Evolutionary conservation across 2,888 invertebrate genomes (phyloP), one percentile per base, ranked within the genome.

Genomic region (Lissonota sp.): DNA sequence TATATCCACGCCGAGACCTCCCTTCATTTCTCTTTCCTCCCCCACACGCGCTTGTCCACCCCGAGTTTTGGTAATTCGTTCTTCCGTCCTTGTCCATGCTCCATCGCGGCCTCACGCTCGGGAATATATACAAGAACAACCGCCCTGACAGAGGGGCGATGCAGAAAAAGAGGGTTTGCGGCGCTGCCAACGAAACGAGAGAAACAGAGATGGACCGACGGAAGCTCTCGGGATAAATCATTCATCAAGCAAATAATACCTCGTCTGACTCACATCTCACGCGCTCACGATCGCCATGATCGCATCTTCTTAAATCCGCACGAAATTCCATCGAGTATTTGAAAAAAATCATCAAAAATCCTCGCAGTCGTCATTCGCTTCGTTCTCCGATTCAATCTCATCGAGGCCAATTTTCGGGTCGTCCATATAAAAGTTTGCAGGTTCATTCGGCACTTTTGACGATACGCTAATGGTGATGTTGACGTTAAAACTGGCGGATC

Each of bases 161-260:
- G 79, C 80, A 44, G 74, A 67, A 46, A 26, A 16, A 12, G 40
- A 40, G 46, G 74, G 63, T 63, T 71, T 77, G 80, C 39, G 72
- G 63, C 49, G n/a, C 12, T 14, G 49, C 40, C 37, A 49, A 7
- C 75, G 60, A 46, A 12, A 66, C 14, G 46, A 51, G n/a, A 73
- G 60, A 46, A 12, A 51, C 4, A 37, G 16, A 14, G 62, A 46
- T 66, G 14, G 53, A 16, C 62, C 8, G 63, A 37, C 75, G 51
- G 70, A 69, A 82, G 80, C 84, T 84, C 83, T 75, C 80, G 79
- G 84, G 83, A 87, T 88, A 88, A 90, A 91, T 90, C 90, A 87
- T 89, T 90, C 89, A 89, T 90, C 90, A 86, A 88, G 87, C 87
- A 88, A 88, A 89, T 89, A 90, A 91, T 85, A 84, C 87, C 82